Evolutionary conservation across 1,140 invertebrate genomes (phyloP).

Genomic region (Apis laboriosa): DNA sequence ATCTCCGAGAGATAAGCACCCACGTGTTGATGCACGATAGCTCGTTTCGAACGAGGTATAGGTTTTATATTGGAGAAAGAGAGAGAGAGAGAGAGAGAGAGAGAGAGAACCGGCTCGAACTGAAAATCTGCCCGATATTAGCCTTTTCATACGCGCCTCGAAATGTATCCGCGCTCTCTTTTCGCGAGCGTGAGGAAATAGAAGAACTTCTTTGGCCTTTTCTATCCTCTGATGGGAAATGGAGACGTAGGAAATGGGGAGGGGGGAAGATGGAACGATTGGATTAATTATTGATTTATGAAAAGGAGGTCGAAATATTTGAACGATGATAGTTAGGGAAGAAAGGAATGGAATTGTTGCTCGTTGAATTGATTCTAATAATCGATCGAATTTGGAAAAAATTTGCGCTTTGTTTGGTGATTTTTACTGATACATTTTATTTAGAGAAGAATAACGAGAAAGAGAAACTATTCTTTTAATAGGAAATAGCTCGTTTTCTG

Average conservation of each 20-base stretch:
- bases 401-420: no score
- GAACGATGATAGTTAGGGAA: no score
- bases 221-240: not conserved
- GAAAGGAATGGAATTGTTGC: no score
- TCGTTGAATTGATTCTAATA: no score
- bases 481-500: no score
- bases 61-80: slow-evolving; percentile 20
- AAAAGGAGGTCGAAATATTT: not conserved
- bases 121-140: slow-evolving; percentile 50
- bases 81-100: not conserved
- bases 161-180: not conserved
- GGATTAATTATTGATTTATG: not conserved
- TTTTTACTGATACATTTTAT: no score
- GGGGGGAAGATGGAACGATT: not conserved
- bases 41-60: slow-evolving; percentile 22
- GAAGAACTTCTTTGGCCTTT: not conserved
- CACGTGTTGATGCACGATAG: slow-evolving; percentile 50
- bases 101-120: not conserved
- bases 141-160: slow-evolving; percentile 9
- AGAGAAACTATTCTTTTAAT: no score
- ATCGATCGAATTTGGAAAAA: no score
- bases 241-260: not conserved
- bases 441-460: no score
- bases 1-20: slow-evolving; percentile 36
- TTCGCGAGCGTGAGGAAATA: not conserved